phyloP scores from a whole-genome alignment of 2,888 invertebrate genomes.

The Altica lythri region DNA sequence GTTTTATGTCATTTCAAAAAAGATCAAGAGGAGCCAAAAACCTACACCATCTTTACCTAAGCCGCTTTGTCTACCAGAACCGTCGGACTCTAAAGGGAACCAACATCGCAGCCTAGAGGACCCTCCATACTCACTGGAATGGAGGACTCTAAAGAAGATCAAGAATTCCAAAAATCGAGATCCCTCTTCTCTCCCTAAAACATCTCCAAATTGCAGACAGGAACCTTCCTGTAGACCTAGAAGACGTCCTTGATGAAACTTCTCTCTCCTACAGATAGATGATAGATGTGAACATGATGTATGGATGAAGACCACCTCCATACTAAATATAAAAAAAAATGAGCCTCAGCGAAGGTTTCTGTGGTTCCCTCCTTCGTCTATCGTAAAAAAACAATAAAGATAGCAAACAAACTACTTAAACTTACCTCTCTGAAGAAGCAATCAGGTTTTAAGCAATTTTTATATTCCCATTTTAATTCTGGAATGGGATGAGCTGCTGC shows the following conservation, averaged over 20 bases:
- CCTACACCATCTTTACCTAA: too few species aligned
- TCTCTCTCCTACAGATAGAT: too few species aligned
- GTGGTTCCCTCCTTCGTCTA: neutral
- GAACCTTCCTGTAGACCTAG: too few species aligned
- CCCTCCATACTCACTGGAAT: too few species aligned
- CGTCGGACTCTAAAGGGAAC: too few species aligned
- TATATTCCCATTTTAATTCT: conserved; percentile 62
- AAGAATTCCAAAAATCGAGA: too few species aligned
- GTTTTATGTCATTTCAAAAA: too few species aligned
- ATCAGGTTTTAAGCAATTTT: conserved; percentile 55
- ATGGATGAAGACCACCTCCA: neutral
- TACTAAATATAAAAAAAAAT: neutral
- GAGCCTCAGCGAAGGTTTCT: neutral
- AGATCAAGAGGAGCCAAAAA: neutral
- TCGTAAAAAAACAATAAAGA: neutral
- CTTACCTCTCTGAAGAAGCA: conserved; percentile 35
- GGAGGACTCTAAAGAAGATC: too few species aligned
- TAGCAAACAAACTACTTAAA: neutral
- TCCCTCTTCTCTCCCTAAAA: too few species aligned
- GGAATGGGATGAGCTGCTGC: conserved; percentile 65
- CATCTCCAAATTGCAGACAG: too few species aligned
- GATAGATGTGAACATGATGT: neutral
- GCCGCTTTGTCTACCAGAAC: too few species aligned
- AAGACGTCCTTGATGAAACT: too few species aligned
- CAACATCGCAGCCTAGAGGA: neutral